phyloP scores from a whole-genome alignment of 2,888 invertebrate genomes.

The Ichneumoninae sp. region DNA sequence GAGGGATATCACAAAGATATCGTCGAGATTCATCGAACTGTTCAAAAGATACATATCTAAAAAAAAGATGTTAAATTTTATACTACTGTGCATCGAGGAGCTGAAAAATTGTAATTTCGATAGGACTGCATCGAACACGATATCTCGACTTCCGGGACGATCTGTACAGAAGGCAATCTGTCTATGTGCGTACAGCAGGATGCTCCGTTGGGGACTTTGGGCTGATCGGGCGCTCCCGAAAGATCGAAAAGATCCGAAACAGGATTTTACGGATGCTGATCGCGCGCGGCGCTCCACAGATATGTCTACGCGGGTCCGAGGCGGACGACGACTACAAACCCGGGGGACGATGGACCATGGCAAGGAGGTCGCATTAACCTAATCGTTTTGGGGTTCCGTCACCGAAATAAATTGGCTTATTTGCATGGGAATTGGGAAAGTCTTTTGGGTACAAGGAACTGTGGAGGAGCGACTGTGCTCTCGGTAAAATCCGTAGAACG shows the following conservation, averaged over 20 bases:
- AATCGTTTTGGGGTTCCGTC: conserved; percentile 77
- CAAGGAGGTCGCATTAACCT: conserved; percentile 77
- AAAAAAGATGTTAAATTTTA: background rate
- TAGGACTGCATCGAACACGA: background rate
- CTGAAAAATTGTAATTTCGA: background rate
- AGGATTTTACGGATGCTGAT: conserved; percentile 71
- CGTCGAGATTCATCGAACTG: background rate
- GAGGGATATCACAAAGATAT: background rate
- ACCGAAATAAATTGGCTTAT: conserved; percentile 83
- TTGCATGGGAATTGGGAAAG: conserved; percentile 82
- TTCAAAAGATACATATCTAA: background rate
- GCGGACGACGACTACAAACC: conserved; percentile 5
- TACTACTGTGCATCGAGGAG: background rate
- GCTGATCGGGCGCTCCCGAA: conserved; percentile 14
- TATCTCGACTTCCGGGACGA: background rate
- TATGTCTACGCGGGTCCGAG: background rate
- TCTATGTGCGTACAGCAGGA: background rate
- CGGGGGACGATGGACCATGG: conserved; percentile 12
- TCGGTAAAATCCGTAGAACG: background rate
- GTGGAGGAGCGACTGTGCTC: conserved; percentile 14
- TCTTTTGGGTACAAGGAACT: conserved; percentile 36
- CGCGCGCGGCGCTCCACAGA: background rate
- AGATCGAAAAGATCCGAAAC: conserved; percentile 59
- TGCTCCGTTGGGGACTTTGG: background rate
- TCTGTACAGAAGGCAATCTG: background rate